These are phyloP conservation scores for Cossypha heuglini DNA, from an alignment of 2,797 vertebrate species.

Conservation along the genomic window DNA sequence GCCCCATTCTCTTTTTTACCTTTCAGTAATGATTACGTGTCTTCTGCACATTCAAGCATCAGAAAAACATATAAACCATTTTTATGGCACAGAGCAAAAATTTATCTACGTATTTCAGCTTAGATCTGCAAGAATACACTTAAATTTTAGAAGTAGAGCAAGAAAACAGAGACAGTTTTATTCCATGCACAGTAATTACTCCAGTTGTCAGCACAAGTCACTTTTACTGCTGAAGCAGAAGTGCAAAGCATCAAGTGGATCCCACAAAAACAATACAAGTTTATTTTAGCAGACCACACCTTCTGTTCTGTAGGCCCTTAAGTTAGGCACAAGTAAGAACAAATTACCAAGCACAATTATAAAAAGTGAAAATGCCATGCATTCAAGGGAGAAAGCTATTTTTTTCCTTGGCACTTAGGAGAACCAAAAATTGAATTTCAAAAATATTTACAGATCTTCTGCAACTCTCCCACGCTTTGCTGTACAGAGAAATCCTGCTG, in stretches of 20 bases:
- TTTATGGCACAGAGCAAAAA: conserved; percentile 45
- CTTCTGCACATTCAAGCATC: conserved; percentile 31
- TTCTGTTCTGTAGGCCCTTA: background rate
- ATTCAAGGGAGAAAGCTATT: background rate
- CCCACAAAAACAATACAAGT: background rate
- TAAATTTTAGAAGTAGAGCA: background rate
- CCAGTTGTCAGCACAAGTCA: conserved; percentile 13
- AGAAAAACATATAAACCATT: conserved; percentile 56
- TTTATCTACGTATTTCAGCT: conserved; percentile 26
- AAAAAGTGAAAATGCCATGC: background rate
- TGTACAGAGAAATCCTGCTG: background rate
- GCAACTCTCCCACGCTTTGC: background rate
- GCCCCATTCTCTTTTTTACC: conserved; percentile 26
- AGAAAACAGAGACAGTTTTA: conserved; percentile 34
- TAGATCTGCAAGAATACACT: conserved; percentile 39
- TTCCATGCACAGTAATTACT: background rate
- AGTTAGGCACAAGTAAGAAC: background rate
- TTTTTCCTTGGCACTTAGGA: background rate
- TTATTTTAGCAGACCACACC: background rate
- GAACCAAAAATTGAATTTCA: background rate
- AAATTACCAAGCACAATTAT: background rate
- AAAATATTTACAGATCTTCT: background rate
- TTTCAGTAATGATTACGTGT: conserved; percentile 17
- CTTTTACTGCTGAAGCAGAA: conserved; percentile 36
- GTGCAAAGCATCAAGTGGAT: background rate